Percentiles rank a stretch among this genome's conserved stretches.
Conservation (phyloP, 2,797 vertebrate genomes). For the Mus minutoides region DNA sequence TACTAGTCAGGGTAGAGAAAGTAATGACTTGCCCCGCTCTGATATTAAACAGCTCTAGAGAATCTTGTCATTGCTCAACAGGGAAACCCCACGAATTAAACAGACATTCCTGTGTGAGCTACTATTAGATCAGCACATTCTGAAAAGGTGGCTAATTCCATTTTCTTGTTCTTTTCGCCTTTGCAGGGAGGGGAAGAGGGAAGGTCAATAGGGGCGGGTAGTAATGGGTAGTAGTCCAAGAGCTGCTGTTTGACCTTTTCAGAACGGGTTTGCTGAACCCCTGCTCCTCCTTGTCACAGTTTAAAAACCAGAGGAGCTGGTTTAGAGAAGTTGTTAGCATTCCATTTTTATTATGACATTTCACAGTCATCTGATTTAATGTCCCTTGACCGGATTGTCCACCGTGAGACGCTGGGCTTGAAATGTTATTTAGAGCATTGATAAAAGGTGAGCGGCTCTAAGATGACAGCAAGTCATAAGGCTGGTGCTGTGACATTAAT, state of each 20-base stretch:
- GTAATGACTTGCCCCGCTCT: conserved; percentile 80
- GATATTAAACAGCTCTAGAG: conserved; percentile 81
- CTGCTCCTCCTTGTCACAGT: conserved; percentile 91
- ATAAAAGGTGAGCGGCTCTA: conserved; percentile 98
- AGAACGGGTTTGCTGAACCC: conserved; percentile 94
- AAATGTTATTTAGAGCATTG: conserved; percentile 97
- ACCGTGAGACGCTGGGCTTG: conserved; percentile 94
- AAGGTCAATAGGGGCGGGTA: conserved; percentile 84
- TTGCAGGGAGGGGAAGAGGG: conserved; percentile 71
- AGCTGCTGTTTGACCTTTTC: conserved; percentile 94
- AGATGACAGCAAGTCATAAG: conserved; percentile 98
- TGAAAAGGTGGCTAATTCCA: conserved; percentile 88
- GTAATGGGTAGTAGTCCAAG: conserved; percentile 93
- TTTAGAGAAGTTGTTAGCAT: conserved; percentile 94
- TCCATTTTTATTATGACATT: conserved; percentile 96
- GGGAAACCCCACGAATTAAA: conserved; percentile 88
- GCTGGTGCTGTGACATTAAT: conserved; percentile 94
- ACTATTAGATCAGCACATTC: conserved; percentile 90
- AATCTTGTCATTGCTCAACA: conserved; percentile 83
- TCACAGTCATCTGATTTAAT: conserved; percentile 96
- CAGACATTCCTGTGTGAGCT: conserved; percentile 90
- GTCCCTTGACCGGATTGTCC: conserved; percentile 95
- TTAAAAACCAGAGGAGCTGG: conserved; percentile 92
- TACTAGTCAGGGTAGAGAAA: conserved; percentile 67
- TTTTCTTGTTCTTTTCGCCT: conserved; percentile 79